Evolutionary conservation across 2,113 vertebrate genomes (phyloP).

Genomic region (Paratilapia polleni): DNA sequence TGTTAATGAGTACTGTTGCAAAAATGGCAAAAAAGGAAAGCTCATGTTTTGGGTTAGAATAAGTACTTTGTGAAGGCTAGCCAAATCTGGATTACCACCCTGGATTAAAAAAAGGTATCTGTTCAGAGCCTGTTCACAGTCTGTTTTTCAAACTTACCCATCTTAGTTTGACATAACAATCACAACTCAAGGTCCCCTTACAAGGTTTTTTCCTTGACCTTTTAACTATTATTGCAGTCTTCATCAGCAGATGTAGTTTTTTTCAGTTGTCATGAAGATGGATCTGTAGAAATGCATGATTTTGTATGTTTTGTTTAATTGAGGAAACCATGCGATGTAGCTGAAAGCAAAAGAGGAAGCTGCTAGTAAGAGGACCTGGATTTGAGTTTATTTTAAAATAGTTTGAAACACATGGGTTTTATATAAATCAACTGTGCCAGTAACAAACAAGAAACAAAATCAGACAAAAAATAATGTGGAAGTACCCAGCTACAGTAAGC

Average conservation of each 20-base stretch:
- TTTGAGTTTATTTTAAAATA: neutral
- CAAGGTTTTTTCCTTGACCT: neutral
- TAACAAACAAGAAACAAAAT: neutral
- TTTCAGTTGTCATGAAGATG: neutral
- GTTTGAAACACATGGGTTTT: neutral
- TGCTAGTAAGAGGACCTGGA: neutral
- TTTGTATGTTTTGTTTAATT: neutral
- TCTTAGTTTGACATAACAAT: neutral
- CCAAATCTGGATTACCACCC: neutral
- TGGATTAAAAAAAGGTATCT: neutral
- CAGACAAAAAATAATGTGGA: neutral
- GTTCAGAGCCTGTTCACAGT: neutral
- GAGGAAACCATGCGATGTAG: neutral
- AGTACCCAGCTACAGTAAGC: neutral
- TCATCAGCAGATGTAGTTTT: fast-evolving
- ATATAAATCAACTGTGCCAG: neutral
- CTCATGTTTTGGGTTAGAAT: neutral
- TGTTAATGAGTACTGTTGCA: neutral
- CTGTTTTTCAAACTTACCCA: neutral
- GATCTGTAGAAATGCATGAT: neutral
- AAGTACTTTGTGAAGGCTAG: neutral
- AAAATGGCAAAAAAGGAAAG: neutral
- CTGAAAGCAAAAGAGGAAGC: neutral
- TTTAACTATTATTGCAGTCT: neutral
- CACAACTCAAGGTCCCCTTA: neutral